Conservation (phyloP, 1,140 invertebrate species). For the Bombus balteatus region DNA sequence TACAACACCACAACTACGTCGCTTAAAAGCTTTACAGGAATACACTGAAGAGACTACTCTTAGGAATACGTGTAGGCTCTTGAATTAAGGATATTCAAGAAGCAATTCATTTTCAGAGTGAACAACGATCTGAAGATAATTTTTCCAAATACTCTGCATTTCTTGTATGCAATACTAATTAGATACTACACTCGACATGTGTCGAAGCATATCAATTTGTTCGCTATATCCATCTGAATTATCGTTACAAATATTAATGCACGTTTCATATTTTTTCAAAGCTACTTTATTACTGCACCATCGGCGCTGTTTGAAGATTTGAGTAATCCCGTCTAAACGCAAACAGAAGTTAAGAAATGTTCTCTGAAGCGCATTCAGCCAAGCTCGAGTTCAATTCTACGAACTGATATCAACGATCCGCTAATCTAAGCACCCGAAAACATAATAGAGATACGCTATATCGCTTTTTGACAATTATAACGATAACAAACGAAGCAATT, state of each 20-base stretch:
- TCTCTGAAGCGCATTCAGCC: neutral
- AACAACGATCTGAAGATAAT: neutral
- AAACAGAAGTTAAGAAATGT: neutral
- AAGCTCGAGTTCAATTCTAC: neutral
- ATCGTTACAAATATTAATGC: too few species aligned
- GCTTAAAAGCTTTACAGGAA: neutral
- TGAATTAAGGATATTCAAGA: neutral
- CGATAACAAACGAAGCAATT: neutral
- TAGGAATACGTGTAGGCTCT: neutral
- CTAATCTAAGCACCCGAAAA: neutral
- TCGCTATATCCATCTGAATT: too few species aligned
- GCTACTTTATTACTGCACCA: neutral
- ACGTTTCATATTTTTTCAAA: too few species aligned
- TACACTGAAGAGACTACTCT: neutral
- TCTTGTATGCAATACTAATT: neutral
- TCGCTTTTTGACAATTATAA: neutral
- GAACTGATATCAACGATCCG: constrained; percentile 8
- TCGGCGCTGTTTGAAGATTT: neutral
- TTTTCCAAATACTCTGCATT: too few species aligned
- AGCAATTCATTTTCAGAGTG: neutral
- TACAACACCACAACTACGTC: too few species aligned
- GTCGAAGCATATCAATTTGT: too few species aligned
- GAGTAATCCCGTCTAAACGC: too few species aligned
- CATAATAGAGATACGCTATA: neutral
- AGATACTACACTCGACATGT: too few species aligned